Evolutionary conservation across 2,113 vertebrate species (phyloP), one percentile per base, ranked within the genome.

Genomic region (Lasiurus cinereus): DNA sequence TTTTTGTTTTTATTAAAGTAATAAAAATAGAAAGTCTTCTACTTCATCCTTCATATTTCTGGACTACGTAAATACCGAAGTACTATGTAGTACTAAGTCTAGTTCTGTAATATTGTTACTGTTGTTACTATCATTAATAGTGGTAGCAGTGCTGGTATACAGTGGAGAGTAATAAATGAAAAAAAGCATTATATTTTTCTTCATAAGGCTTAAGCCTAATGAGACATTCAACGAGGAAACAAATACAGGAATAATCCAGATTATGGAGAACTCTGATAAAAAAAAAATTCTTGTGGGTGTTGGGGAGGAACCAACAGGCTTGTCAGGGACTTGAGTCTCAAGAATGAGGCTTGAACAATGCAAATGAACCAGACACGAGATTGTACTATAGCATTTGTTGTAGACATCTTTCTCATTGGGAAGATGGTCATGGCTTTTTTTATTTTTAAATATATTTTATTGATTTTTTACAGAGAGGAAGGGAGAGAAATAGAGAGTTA

Each of bases 211-310:
- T 73, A 86, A 33, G 6, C 46, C 33, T 73, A 19, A 3, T 22
- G 72, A 87, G 48, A 50, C 24, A 73, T 16, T 73, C 67, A 50
- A 39, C 52, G 72, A 83, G 31, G 29, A 46, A 83, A 73, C 6
- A 13, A 5, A 76, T 43, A 33, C 22, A 83, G 67, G 86, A 82
- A 80, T 67, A 91, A 72, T 36, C 88, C 27, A 88, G 92, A 64
- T 77, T 66, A 54, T 50, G 46, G 4, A 29, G 36, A 86, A 83
- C 50, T 78, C 16, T 22, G 36, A 72, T 69, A 83, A 80, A 88
- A n/a, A 88, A n/a, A 56, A 43, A 86, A 54, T 56, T 72, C 11
- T 16, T 24, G 9, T 33, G 31, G 4, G 15, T 89, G 39, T 31
- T 84, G 46, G 12, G 15, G 6, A 89, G 66, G 24, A 88, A 16